Conservation (phyloP, 2,797 vertebrate genomes). For the Naso thynnoides region DNA sequence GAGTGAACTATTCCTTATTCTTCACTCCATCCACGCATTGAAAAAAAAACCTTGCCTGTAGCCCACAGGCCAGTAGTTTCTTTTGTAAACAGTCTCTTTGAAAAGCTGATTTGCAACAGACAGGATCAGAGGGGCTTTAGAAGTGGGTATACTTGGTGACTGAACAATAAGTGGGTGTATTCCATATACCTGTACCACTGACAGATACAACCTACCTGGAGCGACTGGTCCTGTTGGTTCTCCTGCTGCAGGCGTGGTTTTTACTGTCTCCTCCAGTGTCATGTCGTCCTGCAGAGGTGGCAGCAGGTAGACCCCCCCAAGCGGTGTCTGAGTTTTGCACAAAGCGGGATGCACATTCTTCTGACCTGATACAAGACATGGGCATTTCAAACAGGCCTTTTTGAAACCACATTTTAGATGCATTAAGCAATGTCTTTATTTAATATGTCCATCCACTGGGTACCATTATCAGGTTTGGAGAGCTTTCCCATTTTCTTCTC, state of each 20-base stretch:
- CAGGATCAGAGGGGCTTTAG: no score
- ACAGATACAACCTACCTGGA: slow-evolving; percentile 33
- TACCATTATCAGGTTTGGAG: no score
- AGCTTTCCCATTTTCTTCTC: not conserved
- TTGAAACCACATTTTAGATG: not conserved
- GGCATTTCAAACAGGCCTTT: not conserved
- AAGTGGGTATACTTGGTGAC: no score
- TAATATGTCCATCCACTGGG: not conserved
- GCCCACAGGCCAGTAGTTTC: no score
- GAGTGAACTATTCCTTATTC: no score
- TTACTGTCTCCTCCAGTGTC: accelerated
- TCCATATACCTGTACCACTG: no score
- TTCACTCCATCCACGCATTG: no score
- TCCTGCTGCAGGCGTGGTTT: accelerated
- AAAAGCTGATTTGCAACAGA: no score
- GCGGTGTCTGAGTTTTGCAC: not conserved
- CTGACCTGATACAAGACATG: slow-evolving; percentile 26
- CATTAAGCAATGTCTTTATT: no score
- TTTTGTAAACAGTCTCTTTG: no score
- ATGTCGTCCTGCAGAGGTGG: slow-evolving; percentile 13
- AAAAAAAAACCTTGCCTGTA: no score
- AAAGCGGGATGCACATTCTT: accelerated
- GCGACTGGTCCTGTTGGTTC: accelerated
- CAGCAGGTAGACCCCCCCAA: slow-evolving; percentile 55
- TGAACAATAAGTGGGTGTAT: no score